phyloP scores from a whole-genome alignment of 1,140 invertebrate genomes.

The Ditylenchus dipsaci region DNA sequence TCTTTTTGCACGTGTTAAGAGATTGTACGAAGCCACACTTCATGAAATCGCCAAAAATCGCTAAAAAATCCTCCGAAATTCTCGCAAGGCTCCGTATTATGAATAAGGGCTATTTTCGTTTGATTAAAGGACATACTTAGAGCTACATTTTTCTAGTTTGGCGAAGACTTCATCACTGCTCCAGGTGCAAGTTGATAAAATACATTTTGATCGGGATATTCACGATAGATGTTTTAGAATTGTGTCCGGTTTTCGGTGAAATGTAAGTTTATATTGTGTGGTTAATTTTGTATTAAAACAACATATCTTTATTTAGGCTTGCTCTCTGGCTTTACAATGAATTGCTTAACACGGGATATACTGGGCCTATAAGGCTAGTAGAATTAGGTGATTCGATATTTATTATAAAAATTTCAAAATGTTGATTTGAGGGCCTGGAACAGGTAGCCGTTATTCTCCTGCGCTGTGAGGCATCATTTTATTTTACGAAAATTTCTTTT shows the following conservation, averaged over 20 bases:
- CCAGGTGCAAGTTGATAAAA: constrained; percentile 84
- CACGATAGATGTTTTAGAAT: constrained; percentile 68
- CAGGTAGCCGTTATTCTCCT: constrained; percentile 65
- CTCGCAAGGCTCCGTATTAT: too few species aligned
- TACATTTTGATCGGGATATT: too few species aligned
- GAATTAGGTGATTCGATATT: constrained; percentile 68
- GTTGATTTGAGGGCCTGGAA: constrained; percentile 69
- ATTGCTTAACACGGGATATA: constrained; percentile 41
- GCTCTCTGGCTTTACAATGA: constrained; percentile 65
- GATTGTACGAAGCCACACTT: too few species aligned
- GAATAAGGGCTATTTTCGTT: too few species aligned
- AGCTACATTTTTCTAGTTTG: constrained; percentile 3
- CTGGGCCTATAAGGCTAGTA: constrained; percentile 74
- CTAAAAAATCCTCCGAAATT: too few species aligned
- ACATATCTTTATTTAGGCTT: constrained; percentile 5
- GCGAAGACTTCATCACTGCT: constrained; percentile 66
- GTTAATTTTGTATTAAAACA: background rate
- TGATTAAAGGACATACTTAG: too few species aligned
- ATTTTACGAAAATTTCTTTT: background rate
- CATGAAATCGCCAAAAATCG: too few species aligned
- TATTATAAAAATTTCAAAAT: too few species aligned
- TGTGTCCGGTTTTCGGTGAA: constrained; percentile 92
- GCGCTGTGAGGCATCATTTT: background rate
- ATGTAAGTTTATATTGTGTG: constrained; percentile 59
- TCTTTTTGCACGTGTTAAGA: too few species aligned